A percentile compares a stretch with the other conserved stretches of the same genome.
Evolutionary conservation across 2,888 invertebrate genomes (phyloP).

Genomic region (Hesperia comma): DNA sequence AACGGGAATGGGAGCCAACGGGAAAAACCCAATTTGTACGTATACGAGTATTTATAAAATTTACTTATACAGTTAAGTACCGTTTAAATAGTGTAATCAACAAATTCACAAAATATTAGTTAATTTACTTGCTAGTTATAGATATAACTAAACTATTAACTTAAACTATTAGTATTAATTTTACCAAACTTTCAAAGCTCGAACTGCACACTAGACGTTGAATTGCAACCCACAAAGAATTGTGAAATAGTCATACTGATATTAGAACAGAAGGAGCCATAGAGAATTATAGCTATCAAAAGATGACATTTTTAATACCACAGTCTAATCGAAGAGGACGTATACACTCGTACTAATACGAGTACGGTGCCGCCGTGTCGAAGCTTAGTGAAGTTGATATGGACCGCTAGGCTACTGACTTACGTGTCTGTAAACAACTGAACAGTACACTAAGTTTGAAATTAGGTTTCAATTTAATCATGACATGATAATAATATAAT

Average conservation of each 20-base stretch:
- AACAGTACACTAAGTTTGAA: not conserved
- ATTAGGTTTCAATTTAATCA: not conserved
- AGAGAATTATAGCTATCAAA: conserved; percentile 6
- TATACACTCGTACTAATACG: conserved; percentile 3
- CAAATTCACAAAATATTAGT: too few relatives aligned
- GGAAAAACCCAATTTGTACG: too few relatives aligned
- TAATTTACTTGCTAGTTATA: too few relatives aligned
- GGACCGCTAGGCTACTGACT: not conserved
- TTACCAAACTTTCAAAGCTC: too few relatives aligned
- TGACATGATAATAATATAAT: not conserved
- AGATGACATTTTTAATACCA: conserved; percentile 16
- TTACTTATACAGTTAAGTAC: too few relatives aligned
- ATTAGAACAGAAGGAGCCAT: not conserved
- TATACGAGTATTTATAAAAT: too few relatives aligned
- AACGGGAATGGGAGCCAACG: too few relatives aligned
- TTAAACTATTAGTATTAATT: too few relatives aligned
- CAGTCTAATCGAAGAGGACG: conserved; percentile 8
- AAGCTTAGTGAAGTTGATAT: conserved; percentile 9
- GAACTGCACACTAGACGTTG: too few relatives aligned
- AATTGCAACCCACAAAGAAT: not conserved
- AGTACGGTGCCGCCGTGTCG: too few relatives aligned
- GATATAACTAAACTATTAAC: too few relatives aligned
- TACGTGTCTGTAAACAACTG: not conserved
- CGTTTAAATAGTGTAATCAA: too few relatives aligned
- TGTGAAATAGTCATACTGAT: not conserved